Percentiles rank a stretch among this genome's conserved stretches.
Evolutionary conservation across 2,888 invertebrate species (phyloP).

Genomic region (Antitype chi): DNA sequence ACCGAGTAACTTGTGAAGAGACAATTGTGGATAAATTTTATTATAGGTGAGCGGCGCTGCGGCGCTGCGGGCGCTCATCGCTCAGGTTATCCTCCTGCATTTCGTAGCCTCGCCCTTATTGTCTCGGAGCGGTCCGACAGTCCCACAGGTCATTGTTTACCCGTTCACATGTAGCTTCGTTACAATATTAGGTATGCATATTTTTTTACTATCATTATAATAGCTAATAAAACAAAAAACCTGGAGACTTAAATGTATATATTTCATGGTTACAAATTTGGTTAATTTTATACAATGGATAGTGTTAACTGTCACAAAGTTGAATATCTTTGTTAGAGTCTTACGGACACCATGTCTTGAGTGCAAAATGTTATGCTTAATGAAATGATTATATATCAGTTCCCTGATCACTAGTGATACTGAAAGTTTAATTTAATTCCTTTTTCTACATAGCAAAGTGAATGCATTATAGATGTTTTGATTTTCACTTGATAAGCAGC

Average conservation of each 20-base stretch:
- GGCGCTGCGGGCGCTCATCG: constrained; percentile 73
- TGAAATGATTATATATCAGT: constrained; percentile 75
- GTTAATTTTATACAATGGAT: constrained; percentile 89
- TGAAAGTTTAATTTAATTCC: constrained; percentile 77
- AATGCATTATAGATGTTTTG: constrained; percentile 78
- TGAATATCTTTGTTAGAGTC: constrained; percentile 82
- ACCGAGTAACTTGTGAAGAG: constrained; percentile 90
- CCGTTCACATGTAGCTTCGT: constrained; percentile 89
- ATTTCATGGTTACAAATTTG: constrained; percentile 89
- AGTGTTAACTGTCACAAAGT: constrained; percentile 87
- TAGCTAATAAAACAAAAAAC: constrained; percentile 85
- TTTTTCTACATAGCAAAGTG: constrained; percentile 79
- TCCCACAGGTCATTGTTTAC: constrained; percentile 85
- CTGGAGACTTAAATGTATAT: constrained; percentile 89
- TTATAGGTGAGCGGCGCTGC: constrained; percentile 77
- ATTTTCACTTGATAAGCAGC: constrained; percentile 78
- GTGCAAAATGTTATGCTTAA: constrained; percentile 77
- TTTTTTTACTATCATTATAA: constrained; percentile 89
- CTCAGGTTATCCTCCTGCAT: constrained; percentile 73
- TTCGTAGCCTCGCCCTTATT: constrained; percentile 84
- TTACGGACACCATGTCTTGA: constrained; percentile 75
- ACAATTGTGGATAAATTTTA: constrained; percentile 89
- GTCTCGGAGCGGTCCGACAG: constrained; percentile 80
- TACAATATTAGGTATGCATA: constrained; percentile 90
- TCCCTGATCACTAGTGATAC: constrained; percentile 86